These are phyloP conservation scores for Speoplatyrhinus poulsoni DNA, from an alignment of 2,113 vertebrate genomes.

Conservation along the genomic window DNA sequence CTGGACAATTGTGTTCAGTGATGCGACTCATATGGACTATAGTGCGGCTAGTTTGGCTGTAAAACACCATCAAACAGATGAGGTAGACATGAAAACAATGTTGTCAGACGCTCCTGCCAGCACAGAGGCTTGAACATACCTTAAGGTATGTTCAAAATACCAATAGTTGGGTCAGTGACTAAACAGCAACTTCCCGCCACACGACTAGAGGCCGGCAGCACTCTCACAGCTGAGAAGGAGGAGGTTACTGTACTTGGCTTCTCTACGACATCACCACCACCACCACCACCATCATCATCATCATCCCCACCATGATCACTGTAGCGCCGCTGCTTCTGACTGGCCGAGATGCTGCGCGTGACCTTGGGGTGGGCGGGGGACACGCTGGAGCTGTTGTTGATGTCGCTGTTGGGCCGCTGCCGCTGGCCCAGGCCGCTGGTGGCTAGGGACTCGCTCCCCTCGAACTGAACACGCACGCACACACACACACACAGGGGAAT, in stretches of 20 bases:
- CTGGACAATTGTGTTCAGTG: too few species aligned
- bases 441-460: constrained; percentile 89
- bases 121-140: too few species aligned
- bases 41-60: not conserved
- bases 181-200: constrained; percentile 60
- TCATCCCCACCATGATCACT: constrained; percentile 94
- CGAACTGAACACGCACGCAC: constrained; percentile 79
- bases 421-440: constrained; percentile 88
- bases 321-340: constrained; percentile 97
- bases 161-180: constrained; percentile 23
- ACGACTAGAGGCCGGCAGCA: constrained; percentile 62
- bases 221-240: constrained; percentile 65
- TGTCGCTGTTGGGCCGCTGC: constrained; percentile 92
- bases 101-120: constrained; percentile 7
- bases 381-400: constrained; percentile 93
- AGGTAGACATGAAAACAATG: too few species aligned
- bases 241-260: constrained; percentile 73
- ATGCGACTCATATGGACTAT: not conserved
- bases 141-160: not conserved
- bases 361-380: constrained; percentile 98
- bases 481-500: not conserved
- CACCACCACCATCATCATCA: constrained; percentile 36
- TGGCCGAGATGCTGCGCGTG: constrained; percentile 94
- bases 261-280: constrained; percentile 73
- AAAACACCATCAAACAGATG: too few species aligned